A percentile compares a stretch with the other conserved stretches of the same genome.
Conservation (phyloP, 2,113 vertebrate genomes). For the Anarhynchus alexandrinus region DNA sequence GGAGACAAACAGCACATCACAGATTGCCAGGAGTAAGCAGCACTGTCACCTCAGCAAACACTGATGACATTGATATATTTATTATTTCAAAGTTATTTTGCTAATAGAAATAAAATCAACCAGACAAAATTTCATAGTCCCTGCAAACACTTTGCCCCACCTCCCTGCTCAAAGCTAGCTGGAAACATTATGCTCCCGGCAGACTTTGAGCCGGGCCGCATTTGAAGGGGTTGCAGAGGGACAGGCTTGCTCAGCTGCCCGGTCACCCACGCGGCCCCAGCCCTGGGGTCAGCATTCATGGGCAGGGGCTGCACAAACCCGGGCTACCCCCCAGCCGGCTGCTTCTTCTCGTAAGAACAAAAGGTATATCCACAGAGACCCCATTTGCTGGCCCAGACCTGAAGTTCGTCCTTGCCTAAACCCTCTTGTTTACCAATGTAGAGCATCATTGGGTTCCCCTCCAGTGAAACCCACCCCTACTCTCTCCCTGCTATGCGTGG, state of each 20-base stretch:
- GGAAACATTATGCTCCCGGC: fast-evolving
- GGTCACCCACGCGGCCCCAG: fast-evolving
- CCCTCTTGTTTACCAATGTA: neutral
- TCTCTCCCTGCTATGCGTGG: fast-evolving
- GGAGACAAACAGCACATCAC: neutral
- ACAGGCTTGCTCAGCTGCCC: neutral
- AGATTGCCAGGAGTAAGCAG: neutral
- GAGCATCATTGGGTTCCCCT: fast-evolving
- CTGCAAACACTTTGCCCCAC: neutral
- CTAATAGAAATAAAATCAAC: neutral
- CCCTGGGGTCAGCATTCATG: neutral
- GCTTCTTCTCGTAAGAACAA: neutral
- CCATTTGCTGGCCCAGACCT: neutral
- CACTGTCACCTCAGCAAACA: neutral
- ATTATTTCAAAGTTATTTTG: neutral
- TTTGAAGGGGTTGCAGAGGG: neutral
- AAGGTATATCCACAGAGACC: neutral
- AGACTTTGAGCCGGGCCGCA: neutral
- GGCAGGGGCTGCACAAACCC: neutral
- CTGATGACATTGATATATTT: neutral
- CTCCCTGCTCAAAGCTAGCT: neutral
- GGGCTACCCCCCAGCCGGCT: neutral
- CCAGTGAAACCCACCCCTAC: neutral
- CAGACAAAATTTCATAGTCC: neutral
- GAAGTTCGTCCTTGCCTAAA: neutral